Evolutionary conservation across 2,113 vertebrate genomes (phyloP).

Genomic region (Callithrix jacchus): DNA sequence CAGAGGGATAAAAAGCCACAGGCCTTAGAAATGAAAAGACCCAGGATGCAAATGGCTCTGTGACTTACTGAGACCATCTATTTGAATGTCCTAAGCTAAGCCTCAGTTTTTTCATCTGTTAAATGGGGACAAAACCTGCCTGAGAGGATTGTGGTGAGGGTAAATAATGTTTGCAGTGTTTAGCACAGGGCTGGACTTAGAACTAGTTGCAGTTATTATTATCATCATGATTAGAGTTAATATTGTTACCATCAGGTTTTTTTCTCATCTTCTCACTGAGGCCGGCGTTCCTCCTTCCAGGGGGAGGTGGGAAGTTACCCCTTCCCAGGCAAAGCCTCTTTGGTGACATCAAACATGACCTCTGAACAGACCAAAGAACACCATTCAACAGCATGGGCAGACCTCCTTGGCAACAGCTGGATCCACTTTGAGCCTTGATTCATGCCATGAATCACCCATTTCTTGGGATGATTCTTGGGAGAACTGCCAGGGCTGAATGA

Average conservation of each 20-base stretch:
- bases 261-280: neutral
- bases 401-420: neutral
- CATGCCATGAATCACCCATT: neutral
- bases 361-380: neutral
- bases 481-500: too few relatives aligned
- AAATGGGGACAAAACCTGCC: neutral
- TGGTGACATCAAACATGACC: neutral
- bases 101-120: neutral
- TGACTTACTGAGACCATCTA: neutral
- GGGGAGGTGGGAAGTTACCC: too few relatives aligned
- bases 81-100: neutral
- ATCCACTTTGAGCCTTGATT: neutral
- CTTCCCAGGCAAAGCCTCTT: neutral
- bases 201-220: neutral
- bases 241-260: neutral
- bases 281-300: neutral
- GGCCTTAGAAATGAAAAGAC: neutral
- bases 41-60: neutral
- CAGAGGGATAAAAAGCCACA: neutral
- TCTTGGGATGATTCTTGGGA: too few relatives aligned
- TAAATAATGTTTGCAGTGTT: neutral
- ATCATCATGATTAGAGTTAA: neutral
- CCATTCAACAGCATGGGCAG: too few relatives aligned
- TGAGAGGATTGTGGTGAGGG: neutral
- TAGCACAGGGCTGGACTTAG: fast-evolving